Evolutionary conservation across 2,888 invertebrate genomes (phyloP), one percentile per base, ranked within the genome.

Genomic region (Agrochola lota): DNA sequence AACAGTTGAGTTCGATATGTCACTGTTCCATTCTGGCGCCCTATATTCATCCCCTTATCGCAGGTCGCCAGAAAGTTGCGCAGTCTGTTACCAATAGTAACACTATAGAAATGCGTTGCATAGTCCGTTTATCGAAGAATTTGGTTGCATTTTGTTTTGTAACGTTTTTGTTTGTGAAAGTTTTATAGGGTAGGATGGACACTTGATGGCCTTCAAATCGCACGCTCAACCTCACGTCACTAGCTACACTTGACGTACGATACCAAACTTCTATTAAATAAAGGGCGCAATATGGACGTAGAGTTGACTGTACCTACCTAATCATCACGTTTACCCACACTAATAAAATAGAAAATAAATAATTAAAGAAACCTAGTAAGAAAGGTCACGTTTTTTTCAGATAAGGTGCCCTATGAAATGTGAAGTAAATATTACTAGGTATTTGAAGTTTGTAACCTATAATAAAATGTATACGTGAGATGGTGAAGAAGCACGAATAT

Each of bases 41-140:
- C 90, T 90, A 86, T 90, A 90, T 88, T 66, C 75, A 9, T 20
- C 17, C 11, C n/a, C 40, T 86, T 90, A 90, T 90, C 90, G 67
- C 30, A 1, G 26, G 35, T 6, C 20, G 4, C 12, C 12, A 11
- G 17, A 55, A 30, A 23, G 30, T 81, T 83, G 52, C 74, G 67
- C 40, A 49, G 20, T 57, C 23, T 66, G 26, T 76, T 62, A 46
- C 30, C 43, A 75, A 75, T 76, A 59, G 46, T 23, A 77, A 59
- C 52, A 67, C 46, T 77, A 46, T 12, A n/a, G 23, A 15, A 75
- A 62, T 70, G 30, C 15, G 26, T 77, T 77, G 57, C 71, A 23
- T n/a, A 12, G n/a, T 15, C 3, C 0, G 7, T 49, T 81, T 84
- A 71, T 63, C 85, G n/a, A 4, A 8, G 26, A 1, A 20, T 43